A percentile compares a stretch with the other conserved stretches of the same genome.
phyloP scores from a whole-genome alignment of 2,888 invertebrate genomes.

The Cremastinae sp. region DNA sequence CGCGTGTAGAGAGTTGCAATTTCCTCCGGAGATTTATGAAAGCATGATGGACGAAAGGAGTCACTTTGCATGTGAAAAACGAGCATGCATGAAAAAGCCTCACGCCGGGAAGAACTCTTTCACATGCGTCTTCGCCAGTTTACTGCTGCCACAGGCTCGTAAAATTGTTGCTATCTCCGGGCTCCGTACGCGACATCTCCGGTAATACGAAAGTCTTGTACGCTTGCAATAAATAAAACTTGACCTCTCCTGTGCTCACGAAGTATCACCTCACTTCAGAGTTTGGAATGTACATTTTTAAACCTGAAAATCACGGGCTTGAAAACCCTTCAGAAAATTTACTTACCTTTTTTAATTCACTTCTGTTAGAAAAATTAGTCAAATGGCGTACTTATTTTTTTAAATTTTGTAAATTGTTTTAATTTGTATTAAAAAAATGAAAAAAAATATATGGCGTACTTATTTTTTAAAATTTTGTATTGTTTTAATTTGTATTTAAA shows the following conservation, averaged over 20 bases:
- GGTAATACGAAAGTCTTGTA: conserved; percentile 15
- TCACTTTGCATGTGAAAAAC: conserved; percentile 28
- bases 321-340: too few species aligned
- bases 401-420: too few species aligned
- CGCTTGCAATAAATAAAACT: neutral
- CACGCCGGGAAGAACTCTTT: conserved; percentile 9
- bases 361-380: too few species aligned
- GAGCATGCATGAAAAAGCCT: conserved; percentile 13
- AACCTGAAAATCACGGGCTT: too few species aligned
- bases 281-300: too few species aligned
- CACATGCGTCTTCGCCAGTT: conserved; percentile 14
- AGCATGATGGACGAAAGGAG: conserved; percentile 19
- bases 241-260: neutral
- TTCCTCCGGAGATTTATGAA: conserved; percentile 40
- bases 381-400: too few species aligned
- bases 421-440: too few species aligned
- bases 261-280: neutral
- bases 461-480: too few species aligned
- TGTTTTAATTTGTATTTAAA: too few species aligned
- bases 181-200: neutral
- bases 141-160: conserved; percentile 41
- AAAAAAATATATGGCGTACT: too few species aligned
- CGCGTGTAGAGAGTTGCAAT: conserved; percentile 12
- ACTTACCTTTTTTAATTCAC: too few species aligned
- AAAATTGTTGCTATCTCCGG: conserved; percentile 36